phyloP scores from a whole-genome alignment of 2,797 vertebrate species.

The Anguilla anguilla region DNA sequence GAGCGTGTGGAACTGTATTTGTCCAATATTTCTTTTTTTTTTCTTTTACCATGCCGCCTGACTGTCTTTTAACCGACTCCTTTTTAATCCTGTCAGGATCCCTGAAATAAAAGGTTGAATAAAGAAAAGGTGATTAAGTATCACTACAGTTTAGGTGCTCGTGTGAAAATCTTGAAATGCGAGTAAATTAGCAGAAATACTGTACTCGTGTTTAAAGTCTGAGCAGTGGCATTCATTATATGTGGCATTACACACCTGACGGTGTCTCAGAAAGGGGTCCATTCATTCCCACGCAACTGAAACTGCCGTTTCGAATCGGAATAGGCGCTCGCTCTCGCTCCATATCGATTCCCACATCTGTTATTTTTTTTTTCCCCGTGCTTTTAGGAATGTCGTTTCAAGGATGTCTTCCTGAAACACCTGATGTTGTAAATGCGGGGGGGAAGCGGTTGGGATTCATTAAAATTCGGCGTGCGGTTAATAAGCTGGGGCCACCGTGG shows the following conservation, averaged over 20 bases:
- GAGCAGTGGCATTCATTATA: background rate
- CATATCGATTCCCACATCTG: background rate
- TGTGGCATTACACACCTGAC: background rate
- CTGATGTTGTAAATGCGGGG: constrained; percentile 40
- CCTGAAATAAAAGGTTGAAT: constrained; percentile 41
- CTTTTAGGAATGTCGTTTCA: constrained; percentile 36
- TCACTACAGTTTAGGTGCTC: constrained; percentile 6
- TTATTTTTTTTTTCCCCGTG: constrained; percentile 27
- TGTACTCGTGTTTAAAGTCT: background rate
- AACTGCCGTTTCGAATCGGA: background rate
- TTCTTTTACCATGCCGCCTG: constrained; percentile 42
- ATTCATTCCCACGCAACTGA: background rate
- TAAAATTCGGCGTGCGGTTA: constrained; percentile 40
- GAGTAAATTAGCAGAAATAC: background rate
- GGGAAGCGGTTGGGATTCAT: constrained; percentile 23
- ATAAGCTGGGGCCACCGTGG: constrained; percentile 39
- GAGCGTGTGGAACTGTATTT: constrained; percentile 58
- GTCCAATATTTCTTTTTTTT: constrained; percentile 58
- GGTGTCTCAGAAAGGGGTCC: background rate
- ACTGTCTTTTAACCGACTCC: constrained; percentile 48
- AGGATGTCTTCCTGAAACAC: constrained; percentile 35
- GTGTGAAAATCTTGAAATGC: constrained; percentile 1
- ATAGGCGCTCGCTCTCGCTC: too few species aligned
- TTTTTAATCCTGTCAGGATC: constrained; percentile 52
- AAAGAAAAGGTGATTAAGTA: constrained; percentile 25